A percentile compares a stretch with the other conserved stretches of the same genome.
Conservation (phyloP, 1,140 invertebrate genomes). For the Drosophila azteca region DNA sequence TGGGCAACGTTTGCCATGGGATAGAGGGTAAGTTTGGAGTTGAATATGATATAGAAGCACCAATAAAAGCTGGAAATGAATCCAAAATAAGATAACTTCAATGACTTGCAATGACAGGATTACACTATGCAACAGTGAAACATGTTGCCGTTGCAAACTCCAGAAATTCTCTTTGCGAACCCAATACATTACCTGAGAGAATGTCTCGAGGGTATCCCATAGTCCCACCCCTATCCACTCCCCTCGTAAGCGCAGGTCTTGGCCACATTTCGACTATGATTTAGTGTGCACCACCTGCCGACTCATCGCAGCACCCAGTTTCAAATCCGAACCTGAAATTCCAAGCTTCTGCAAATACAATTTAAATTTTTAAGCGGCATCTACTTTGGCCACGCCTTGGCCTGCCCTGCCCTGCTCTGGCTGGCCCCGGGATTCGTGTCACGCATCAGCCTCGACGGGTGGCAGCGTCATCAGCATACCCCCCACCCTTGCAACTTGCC, state of each 20-base stretch:
- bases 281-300: conserved; percentile 72
- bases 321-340: conserved; percentile 8
- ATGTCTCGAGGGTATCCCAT: too few species aligned
- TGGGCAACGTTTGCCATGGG: conserved; percentile 12
- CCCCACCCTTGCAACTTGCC: neutral
- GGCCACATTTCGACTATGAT: conserved; percentile 61
- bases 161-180: too few species aligned
- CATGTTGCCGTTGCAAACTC: too few species aligned
- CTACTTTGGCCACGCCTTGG: conserved; percentile 66
- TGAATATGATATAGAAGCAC: conserved; percentile 32
- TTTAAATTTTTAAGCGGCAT: conserved; percentile 82
- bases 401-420: too few species aligned
- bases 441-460: conserved; percentile 68
- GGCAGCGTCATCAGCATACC: conserved; percentile 61
- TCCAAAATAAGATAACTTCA: too few species aligned
- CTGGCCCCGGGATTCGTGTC: conserved; percentile 72
- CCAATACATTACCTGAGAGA: too few species aligned
- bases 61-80: conserved; percentile 6
- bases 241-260: conserved; percentile 19
- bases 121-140: too few species aligned
- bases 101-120: too few species aligned
- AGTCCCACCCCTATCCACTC: too few species aligned
- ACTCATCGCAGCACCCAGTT: conserved; percentile 27
- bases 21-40: neutral
- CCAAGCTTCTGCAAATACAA: conserved; percentile 70